Evolutionary conservation across 2,797 vertebrate species (phyloP).

Genomic region (Kryptopterus vitreolus): DNA sequence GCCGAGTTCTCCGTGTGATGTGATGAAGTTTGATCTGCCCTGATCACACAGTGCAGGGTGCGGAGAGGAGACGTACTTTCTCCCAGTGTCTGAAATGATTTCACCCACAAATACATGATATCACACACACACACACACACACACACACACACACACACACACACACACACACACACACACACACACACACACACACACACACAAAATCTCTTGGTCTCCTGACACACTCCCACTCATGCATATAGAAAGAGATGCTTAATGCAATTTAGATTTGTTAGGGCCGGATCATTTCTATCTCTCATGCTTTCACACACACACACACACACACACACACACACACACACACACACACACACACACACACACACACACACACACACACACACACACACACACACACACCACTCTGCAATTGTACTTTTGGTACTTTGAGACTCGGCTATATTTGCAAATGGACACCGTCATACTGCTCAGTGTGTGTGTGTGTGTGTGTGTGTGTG

Average conservation of each 20-base stretch:
- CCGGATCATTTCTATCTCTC: slow-evolving; percentile 13
- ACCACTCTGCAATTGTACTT: not conserved
- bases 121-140: not conserved
- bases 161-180: slow-evolving; percentile 46
- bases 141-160: not conserved
- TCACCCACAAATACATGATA: slow-evolving; percentile 15
- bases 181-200: slow-evolving; percentile 41
- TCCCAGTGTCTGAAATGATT: slow-evolving; percentile 36
- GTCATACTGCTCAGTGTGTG: not conserved
- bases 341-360: not conserved
- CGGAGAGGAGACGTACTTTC: slow-evolving; percentile 35
- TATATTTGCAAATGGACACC: not conserved
- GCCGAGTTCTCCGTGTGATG: slow-evolving; percentile 31
- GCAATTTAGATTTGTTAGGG: slow-evolving; percentile 39
- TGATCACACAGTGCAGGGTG: slow-evolving; percentile 27
- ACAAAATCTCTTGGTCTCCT: slow-evolving; percentile 20
- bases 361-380: slow-evolving; percentile 6
- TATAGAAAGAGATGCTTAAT: slow-evolving; percentile 32
- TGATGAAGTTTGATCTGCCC: slow-evolving; percentile 48
- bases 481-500: not conserved
- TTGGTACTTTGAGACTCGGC: not conserved
- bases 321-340: slow-evolving; percentile 4
- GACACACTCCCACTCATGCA: slow-evolving; percentile 46
- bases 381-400: not conserved
- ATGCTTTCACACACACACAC: not conserved